Base-by-base conservation (phyloP, 2,113 vertebrate species). In the Centrocercus urophasianus region DNA sequence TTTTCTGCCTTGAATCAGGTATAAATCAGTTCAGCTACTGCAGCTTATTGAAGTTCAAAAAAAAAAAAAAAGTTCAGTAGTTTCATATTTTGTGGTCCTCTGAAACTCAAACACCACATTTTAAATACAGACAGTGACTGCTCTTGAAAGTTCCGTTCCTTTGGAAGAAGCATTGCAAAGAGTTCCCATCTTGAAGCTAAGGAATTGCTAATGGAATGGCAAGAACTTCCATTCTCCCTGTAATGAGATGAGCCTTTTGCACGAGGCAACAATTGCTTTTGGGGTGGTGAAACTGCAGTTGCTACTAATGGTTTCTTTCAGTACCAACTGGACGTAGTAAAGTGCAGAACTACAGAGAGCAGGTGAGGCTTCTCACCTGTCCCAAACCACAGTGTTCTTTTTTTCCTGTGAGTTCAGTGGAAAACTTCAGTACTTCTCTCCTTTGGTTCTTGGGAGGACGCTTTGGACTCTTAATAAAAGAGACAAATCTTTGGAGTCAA, bases 11-110 rank as follows among this genome's bases (percentile, higher is more conserved):
- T 73, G 73, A 76, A 82, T 88, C 76, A 83, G 78, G 10, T 90
- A 95, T 96, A 95, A 95, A 95, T 95, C 86, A 83, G 64, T 67
- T 85, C 67, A 80, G 56, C 36, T 70, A 42, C 54, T 83, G 67
- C 16, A 94, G 83, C 42, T 83, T 87, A 12, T 7, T 74, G 60
- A 83, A 89, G 38, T 87, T 93, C 16, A 42, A 70, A 43, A 50
- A n/a, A 38, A 38, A 38, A 79, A 38, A 38, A 38, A 38, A 38
- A 57, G 28, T 69, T 67, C 32, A 79, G 64, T 65, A 38, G 9
- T 42, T 93, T 93, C 25, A 2, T 73, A 11, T 0, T 36, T 75
- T 77, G 75, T n/a, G 8, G 47, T 32, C 54, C 27, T 76, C 45
- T 63, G 17, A 88, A 72, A 65, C 45, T 79, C 48, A 88, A 71